phyloP scores from a whole-genome alignment of 1,140 invertebrate species.

The Drosophila arawakana region DNA sequence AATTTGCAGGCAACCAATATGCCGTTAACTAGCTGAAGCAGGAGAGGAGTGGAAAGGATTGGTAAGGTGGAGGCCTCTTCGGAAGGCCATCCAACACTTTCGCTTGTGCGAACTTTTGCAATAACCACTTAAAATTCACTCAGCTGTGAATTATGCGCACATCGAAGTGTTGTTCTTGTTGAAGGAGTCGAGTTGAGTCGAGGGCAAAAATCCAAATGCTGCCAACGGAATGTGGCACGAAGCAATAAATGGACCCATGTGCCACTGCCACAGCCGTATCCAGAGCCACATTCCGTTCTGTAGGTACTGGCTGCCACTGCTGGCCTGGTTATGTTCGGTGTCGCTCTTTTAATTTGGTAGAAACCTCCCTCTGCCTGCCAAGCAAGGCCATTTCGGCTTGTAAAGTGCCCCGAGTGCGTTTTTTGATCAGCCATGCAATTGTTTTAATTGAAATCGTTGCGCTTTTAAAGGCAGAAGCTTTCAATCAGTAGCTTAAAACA shows the following conservation, averaged over 20 bases:
- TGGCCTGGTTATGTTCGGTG: constrained; percentile 62
- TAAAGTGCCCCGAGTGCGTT: constrained; percentile 38
- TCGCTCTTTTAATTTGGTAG: constrained; percentile 44
- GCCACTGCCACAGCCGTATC: constrained; percentile 14
- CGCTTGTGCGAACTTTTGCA: constrained; percentile 77
- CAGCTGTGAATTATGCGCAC: constrained; percentile 82
- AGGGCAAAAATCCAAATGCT: constrained; percentile 39
- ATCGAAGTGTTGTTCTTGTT: constrained; percentile 75
- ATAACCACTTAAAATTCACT: constrained; percentile 83
- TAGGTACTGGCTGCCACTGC: constrained; percentile 25
- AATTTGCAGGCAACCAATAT: constrained; percentile 50
- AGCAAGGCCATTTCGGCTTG: neutral
- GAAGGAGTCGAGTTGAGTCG: constrained; percentile 17
- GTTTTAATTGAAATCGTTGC: constrained; percentile 39
- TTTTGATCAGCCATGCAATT: constrained; percentile 39
- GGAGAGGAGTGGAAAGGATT: neutral
- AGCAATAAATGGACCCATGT: constrained; percentile 70
- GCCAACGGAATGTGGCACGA: constrained; percentile 42
- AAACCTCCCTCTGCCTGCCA: neutral
- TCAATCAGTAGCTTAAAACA: neutral
- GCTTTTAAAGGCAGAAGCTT: constrained; percentile 9
- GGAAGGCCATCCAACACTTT: constrained; percentile 65
- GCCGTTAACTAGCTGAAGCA: neutral
- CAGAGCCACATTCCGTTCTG: no score
- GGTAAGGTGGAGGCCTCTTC: constrained; percentile 2